phyloP scores from a whole-genome alignment of 2,797 vertebrate species.

The Apogon talboti region DNA sequence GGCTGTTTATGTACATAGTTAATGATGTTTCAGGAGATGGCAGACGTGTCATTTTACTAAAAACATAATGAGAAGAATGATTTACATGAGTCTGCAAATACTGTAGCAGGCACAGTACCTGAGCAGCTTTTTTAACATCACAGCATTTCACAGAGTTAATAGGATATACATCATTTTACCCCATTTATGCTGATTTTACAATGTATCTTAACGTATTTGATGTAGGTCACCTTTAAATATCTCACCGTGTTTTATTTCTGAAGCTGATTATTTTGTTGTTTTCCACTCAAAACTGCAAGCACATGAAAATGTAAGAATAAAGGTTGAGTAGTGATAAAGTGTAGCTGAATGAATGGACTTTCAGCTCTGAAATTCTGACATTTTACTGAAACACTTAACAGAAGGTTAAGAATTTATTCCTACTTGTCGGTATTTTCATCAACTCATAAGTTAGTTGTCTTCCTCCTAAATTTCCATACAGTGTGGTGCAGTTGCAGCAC shows the following conservation, averaged over 20 bases:
- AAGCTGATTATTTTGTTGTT: constrained; percentile 33
- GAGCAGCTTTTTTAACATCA: constrained; percentile 5
- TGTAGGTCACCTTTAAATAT: constrained; percentile 1
- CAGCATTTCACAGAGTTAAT: constrained; percentile 30
- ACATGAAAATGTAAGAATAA: constrained; percentile 15
- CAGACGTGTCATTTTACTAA: not conserved
- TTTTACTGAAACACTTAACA: constrained; percentile 44
- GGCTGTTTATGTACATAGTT: not conserved
- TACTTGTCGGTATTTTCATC: constrained; percentile 30
- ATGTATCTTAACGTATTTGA: constrained; percentile 10
- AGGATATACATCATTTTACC: constrained; percentile 24
- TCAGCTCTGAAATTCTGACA: constrained; percentile 40
- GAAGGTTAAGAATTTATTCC: constrained; percentile 35
- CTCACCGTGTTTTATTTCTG: constrained; percentile 10
- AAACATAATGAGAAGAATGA: constrained; percentile 1
- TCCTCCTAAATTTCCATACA: constrained; percentile 25
- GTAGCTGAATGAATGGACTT: constrained; percentile 22
- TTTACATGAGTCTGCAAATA: constrained; percentile 2
- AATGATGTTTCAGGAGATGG: not conserved
- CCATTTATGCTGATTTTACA: constrained; percentile 13
- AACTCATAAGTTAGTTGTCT: constrained; percentile 15
- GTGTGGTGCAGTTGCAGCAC: constrained; percentile 21
- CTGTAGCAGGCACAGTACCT: not conserved
- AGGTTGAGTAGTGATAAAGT: constrained; percentile 31
- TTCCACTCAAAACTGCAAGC: constrained; percentile 1